These are phyloP conservation scores for Ptychoptera contaminata DNA, from an alignment of 2,888 invertebrate genomes.

Conservation along the genomic window DNA sequence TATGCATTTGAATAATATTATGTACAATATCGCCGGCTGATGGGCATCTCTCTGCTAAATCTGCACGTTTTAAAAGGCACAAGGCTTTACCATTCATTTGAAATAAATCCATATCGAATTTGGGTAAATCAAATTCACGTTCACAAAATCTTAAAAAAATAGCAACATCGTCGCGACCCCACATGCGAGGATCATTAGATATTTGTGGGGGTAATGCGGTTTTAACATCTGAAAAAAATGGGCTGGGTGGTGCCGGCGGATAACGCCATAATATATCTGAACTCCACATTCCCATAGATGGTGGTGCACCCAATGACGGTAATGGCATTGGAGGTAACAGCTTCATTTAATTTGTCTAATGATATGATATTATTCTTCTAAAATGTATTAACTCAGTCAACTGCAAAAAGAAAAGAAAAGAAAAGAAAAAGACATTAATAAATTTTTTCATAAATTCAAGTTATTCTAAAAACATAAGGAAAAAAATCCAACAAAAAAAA, in stretches of 20 bases:
- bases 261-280: conserved; percentile 79
- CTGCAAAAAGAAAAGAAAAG: conserved; percentile 1
- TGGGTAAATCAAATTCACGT: conserved; percentile 79
- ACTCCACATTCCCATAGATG: conserved; percentile 65
- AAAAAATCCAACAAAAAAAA: too few species aligned
- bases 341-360: conserved; percentile 36
- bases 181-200: conserved; percentile 76
- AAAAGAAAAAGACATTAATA: conserved; percentile 4
- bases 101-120: conserved; percentile 84
- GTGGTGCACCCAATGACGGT: conserved; percentile 54
- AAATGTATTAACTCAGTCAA: neutral
- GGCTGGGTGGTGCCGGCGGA: conserved; percentile 61
- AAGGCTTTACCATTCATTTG: conserved; percentile 96
- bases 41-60: conserved; percentile 81
- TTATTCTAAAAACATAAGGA: too few species aligned
- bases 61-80: conserved; percentile 75
- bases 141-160: conserved; percentile 84
- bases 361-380: neutral
- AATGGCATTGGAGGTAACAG: conserved; percentile 52
- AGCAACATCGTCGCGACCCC: conserved; percentile 80
- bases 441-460: neutral
- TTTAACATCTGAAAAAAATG: conserved; percentile 61
- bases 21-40: conserved; percentile 87
- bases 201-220: conserved; percentile 70
- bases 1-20: conserved; percentile 79